Evolutionary conservation across 2,888 invertebrate genomes (phyloP).

Genomic region (Julus scanicus): DNA sequence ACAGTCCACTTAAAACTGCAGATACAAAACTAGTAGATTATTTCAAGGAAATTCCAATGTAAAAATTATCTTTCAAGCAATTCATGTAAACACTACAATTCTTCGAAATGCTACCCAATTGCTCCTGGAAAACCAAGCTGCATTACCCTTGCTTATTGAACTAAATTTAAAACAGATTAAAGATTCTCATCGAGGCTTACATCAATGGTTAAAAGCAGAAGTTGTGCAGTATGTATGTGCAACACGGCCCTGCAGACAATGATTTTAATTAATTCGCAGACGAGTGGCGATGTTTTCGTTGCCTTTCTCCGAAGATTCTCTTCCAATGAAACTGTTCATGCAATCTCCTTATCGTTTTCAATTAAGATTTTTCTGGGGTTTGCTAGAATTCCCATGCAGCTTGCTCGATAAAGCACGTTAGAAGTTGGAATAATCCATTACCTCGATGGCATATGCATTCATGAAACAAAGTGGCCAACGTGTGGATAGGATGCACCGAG

Average conservation of each 20-base stretch:
- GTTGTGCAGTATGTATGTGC: neutral
- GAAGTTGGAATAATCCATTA: conserved; percentile 39
- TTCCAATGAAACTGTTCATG: conserved; percentile 19
- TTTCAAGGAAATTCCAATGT: too few species aligned
- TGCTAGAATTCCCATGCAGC: conserved; percentile 24
- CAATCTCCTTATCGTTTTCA: conserved; percentile 42
- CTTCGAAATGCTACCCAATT: neutral
- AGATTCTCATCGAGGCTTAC: neutral
- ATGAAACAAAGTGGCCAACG: neutral
- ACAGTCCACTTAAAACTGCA: too few species aligned
- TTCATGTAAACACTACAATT: neutral
- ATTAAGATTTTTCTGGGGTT: conserved; percentile 34
- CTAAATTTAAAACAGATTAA: neutral
- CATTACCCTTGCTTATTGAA: neutral
- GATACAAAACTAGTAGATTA: too few species aligned
- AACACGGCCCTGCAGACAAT: neutral
- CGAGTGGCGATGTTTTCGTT: neutral
- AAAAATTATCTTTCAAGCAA: too few species aligned
- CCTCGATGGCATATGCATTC: conserved; percentile 21
- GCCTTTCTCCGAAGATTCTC: neutral
- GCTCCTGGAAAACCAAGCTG: neutral
- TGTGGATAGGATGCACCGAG: neutral
- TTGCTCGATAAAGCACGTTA: conserved; percentile 42
- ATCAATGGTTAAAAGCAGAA: neutral
- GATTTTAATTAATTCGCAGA: conserved; percentile 30